Evolutionary conservation across 2,113 vertebrate species (phyloP).

Genomic region (Oreochromis aureus): DNA sequence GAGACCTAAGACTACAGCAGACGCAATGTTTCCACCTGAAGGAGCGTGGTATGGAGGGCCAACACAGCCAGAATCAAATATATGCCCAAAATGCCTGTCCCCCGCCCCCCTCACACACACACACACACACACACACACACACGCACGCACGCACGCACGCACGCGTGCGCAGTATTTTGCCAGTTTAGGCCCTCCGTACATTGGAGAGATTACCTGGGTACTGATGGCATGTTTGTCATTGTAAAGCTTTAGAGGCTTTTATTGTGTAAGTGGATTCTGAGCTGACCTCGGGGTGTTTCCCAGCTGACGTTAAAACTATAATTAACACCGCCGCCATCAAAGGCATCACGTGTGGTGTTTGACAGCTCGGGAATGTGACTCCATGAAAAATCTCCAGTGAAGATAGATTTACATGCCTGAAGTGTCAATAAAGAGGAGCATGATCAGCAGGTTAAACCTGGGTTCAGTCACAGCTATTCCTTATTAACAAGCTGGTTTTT

Average conservation of each 20-base stretch:
- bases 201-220: neutral
- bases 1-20: neutral
- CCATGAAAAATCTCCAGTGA: neutral
- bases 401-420: neutral
- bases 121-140: neutral
- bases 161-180: neutral
- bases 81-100: no score
- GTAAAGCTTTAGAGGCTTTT: neutral
- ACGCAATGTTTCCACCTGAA: neutral
- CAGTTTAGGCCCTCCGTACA: neutral
- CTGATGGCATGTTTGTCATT: neutral
- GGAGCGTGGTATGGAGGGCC: neutral
- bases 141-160: rapidly evolving
- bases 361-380: neutral
- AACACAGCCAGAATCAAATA: neutral
- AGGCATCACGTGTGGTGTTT: neutral
- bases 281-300: neutral
- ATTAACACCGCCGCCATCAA: neutral
- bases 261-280: neutral
- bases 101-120: no score
- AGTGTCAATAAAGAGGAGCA: neutral
- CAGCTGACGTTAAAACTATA: neutral
- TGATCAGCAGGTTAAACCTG: neutral
- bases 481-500: neutral
- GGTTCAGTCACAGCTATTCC: neutral